Percentiles rank a stretch among this genome's conserved stretches.
phyloP scores from a whole-genome alignment of 1,140 invertebrate genomes.

The Saxidomus purpurata region DNA sequence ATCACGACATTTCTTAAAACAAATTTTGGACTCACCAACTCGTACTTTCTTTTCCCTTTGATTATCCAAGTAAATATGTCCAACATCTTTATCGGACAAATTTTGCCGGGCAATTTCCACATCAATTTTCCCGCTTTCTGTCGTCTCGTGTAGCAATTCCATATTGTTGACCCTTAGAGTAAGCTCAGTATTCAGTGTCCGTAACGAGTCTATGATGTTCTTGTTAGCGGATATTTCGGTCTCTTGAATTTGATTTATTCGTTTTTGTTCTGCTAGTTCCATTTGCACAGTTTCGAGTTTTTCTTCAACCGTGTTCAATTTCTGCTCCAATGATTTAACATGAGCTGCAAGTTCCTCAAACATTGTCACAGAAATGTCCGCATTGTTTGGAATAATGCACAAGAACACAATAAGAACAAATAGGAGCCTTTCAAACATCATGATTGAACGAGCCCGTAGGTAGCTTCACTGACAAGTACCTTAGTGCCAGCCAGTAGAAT shows the following conservation, averaged over 20 bases:
- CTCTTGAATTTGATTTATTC: neutral
- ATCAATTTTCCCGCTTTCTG: too few species aligned
- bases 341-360: neutral
- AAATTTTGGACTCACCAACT: too few species aligned
- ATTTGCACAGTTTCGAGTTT: neutral
- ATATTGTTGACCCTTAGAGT: neutral
- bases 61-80: too few species aligned
- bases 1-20: too few species aligned
- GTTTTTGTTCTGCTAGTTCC: neutral
- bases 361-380: neutral
- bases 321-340: neutral
- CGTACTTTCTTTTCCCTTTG: too few species aligned
- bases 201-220: neutral
- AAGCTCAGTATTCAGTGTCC: neutral
- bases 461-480: too few species aligned
- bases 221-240: too few species aligned
- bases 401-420: neutral
- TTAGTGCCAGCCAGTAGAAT: too few species aligned
- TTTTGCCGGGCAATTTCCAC: too few species aligned
- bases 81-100: too few species aligned
- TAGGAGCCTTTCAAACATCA: too few species aligned
- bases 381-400: neutral
- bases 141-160: neutral
- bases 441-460: too few species aligned
- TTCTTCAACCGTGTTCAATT: neutral